These are phyloP conservation scores for Chrysemys picta DNA, from an alignment of 2,113 vertebrate species.

Conservation along the genomic window DNA sequence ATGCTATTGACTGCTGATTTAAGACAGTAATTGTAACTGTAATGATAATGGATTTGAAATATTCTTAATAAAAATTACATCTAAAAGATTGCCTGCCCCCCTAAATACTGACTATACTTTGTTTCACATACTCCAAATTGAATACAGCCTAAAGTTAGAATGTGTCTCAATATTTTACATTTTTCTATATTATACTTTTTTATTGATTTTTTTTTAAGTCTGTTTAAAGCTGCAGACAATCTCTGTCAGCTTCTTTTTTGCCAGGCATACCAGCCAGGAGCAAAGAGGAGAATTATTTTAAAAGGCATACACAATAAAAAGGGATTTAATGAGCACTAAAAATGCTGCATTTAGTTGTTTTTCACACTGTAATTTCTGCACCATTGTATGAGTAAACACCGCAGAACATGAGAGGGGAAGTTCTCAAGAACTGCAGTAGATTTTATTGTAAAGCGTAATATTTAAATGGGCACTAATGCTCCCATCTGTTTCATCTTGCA, in stretches of 20 bases:
- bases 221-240: not conserved
- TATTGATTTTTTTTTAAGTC: not conserved
- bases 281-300: conserved; percentile 11
- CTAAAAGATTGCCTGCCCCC: not conserved
- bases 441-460: conserved; percentile 56
- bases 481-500: conserved; percentile 53
- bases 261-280: not conserved
- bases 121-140: not conserved
- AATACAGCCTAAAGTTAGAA: not conserved
- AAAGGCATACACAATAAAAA: conserved; percentile 26
- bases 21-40: not conserved
- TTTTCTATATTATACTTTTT: conserved; percentile 17
- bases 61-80: not conserved
- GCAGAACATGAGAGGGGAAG: conserved; percentile 37
- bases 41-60: not conserved
- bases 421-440: conserved; percentile 43
- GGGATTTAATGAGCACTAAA: conserved; percentile 29
- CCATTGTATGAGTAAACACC: conserved; percentile 46
- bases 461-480: conserved; percentile 52
- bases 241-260: not conserved
- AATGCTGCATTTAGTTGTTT: conserved; percentile 45
- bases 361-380: conserved; percentile 38
- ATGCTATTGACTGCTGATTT: not conserved
- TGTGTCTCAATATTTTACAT: not conserved
- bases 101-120: not conserved